Conservation (phyloP, 2,797 vertebrate genomes). For the Ceryle rudis region DNA sequence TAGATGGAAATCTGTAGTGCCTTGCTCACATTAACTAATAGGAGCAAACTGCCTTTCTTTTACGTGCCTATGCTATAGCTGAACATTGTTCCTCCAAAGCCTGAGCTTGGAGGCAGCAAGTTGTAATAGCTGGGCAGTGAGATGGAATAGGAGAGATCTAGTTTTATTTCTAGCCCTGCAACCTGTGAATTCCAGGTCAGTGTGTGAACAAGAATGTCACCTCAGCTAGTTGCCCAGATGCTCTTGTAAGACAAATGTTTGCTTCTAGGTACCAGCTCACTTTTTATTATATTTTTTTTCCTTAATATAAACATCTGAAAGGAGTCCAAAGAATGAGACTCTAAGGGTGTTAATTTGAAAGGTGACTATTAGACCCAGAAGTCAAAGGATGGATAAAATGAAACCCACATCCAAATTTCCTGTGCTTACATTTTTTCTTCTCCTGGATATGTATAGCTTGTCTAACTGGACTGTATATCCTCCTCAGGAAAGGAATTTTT, state of each 20-base stretch:
- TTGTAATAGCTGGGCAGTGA: background rate
- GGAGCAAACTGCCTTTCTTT: background rate
- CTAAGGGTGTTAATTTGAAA: background rate
- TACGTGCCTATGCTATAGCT: background rate
- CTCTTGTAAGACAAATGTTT: background rate
- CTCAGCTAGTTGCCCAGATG: background rate
- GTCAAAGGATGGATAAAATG: background rate
- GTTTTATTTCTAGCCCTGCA: background rate
- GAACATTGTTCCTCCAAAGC: background rate
- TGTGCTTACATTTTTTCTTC: background rate
- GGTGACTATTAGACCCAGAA: background rate
- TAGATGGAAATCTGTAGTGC: constrained; percentile 34
- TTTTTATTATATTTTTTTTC: background rate
- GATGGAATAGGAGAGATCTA: background rate
- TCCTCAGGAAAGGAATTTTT: background rate
- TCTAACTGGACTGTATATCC: background rate
- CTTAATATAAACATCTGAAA: background rate
- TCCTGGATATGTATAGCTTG: background rate
- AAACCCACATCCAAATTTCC: background rate
- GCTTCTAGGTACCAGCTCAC: background rate
- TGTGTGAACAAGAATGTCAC: background rate
- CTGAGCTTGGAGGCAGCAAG: background rate
- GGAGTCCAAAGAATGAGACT: background rate
- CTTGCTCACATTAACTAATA: background rate
- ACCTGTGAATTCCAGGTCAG: background rate